Evolutionary conservation across 2,113 vertebrate genomes (phyloP), one percentile per base, ranked within the genome.

Genomic region (Pluvialis apricaria): DNA sequence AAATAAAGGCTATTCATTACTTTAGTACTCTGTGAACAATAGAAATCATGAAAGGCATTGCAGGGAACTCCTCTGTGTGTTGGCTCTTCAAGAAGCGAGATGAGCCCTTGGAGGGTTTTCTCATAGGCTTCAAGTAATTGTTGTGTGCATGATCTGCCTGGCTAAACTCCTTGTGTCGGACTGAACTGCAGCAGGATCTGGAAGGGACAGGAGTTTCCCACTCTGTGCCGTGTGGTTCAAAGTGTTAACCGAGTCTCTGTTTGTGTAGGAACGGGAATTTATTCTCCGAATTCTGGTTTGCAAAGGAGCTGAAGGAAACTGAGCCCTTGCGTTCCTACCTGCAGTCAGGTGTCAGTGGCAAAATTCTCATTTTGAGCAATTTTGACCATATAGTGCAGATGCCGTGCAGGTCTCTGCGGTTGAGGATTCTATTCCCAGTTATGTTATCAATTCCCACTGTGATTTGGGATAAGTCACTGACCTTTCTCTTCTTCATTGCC

Each of bases 1-100:
- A 96, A 96, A 93, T 83, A 91, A 88, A 96, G 68, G 87, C 95
- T 96, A 96, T 97, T 97, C 93, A 96, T 97, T 97, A 96, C 95
- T 96, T 88, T 15, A 92, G 94, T 90, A 36, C 71, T 44, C 82
- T 68, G 36, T 36, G 73, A 80, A 90, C 66, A 97, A 97, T 97
- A 19, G 95, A 65, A 85, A 96, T 88, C 96, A 90, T 85, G 90
- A 96, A 97, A 97, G 96, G 90, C 93, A 71, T 97, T 0, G 3
- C 80, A 34, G 97, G 95, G 94, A 97, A 65, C 90, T 96, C 90
- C 94, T 93, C 94, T 94, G 83, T 52, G 75, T 80, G 57, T 72
- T 92, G 89, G 64, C 86, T 97, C 81, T 92, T 91, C 83, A 82
- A 95, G 94, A 96, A 94, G 79, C 54, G 51, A 87, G 93, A 91